phyloP scores from a whole-genome alignment of 1,140 invertebrate genomes.

The Platorchestia sp. region DNA sequence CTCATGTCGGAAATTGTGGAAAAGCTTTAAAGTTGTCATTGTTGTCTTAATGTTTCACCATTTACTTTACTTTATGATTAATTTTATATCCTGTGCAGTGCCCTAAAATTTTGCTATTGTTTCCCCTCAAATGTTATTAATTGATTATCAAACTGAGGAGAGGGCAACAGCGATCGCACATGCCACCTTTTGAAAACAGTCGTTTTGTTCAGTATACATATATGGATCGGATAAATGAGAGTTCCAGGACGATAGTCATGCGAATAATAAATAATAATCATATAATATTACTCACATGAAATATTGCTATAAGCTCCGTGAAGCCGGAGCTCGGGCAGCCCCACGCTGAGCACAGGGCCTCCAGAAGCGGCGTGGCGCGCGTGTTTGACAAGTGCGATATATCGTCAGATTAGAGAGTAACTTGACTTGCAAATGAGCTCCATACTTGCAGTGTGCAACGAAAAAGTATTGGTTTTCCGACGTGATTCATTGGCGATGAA shows the following conservation, averaged over 20 bases:
- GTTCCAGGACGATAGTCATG: too few relatives aligned
- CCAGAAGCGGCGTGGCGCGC: neutral
- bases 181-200: neutral
- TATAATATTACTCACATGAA: neutral
- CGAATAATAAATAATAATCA: too few relatives aligned
- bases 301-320: neutral
- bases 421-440: slow-evolving; percentile 31
- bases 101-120: too few relatives aligned
- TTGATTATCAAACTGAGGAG: too few relatives aligned
- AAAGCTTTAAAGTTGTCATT: neutral
- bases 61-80: too few relatives aligned
- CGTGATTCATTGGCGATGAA: slow-evolving; percentile 12
- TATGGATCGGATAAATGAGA: neutral
- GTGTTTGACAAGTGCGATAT: slow-evolving; percentile 45
- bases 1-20: neutral
- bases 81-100: too few relatives aligned
- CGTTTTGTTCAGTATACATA: neutral
- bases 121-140: too few relatives aligned
- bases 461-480: slow-evolving; percentile 18
- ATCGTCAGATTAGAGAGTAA: slow-evolving; percentile 3
- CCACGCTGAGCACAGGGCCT: neutral
- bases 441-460: neutral
- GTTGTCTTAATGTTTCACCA: too few relatives aligned
- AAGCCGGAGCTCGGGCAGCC: neutral
- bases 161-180: too few relatives aligned